Evolutionary conservation across 2,113 vertebrate species (phyloP), one percentile per base, ranked within the genome.

Genomic region (Erythrocercus mccallii): DNA sequence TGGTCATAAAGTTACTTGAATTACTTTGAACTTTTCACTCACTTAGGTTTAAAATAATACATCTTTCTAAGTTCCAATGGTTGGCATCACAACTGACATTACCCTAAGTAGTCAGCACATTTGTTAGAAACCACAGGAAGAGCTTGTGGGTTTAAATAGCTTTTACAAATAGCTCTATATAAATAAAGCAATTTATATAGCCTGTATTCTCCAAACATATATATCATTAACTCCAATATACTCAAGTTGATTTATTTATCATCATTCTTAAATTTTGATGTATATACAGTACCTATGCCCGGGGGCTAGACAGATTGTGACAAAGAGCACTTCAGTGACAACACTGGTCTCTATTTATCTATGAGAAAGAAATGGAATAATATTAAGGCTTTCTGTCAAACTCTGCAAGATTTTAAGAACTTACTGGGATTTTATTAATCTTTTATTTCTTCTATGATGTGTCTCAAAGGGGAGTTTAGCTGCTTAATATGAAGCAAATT

Each of bases 341-440:
- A 48, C 40, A 40, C 18, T 72, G 23, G 15, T 66, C 10, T 92
- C 51, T 79, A 73, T 87, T 86, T 88, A 68, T 95, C 72, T 82
- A 27, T 91, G 48, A 61, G n/a, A 79, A 87, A 66, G 47, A 95
- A 92, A 65, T 7, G 2, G 31, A 94, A 69, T 68, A 69, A 74
- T 86, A 93, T 78, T 78, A 95, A 96, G 48, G 53, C 27, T 96
- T 97, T 94, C 87, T 95, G 65, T 97, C 95, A 97, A 92, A 95
- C 44, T 93, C 78, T 86, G 24, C 24, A 88, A 80, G 62, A 92
- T 57, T 91, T 56, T 81, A 96, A 47, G 77, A 95, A 94, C 38
- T 96, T 95, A 66, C 42, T 92, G 84, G 50, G 23, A 73, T 95
- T 96, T 97, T 96, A 97, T 98, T 97, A 97, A 94, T 97, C 64